These are phyloP conservation scores for Heliconius nattereri DNA, from an alignment of 1,140 invertebrate species.

Conservation along the genomic window DNA sequence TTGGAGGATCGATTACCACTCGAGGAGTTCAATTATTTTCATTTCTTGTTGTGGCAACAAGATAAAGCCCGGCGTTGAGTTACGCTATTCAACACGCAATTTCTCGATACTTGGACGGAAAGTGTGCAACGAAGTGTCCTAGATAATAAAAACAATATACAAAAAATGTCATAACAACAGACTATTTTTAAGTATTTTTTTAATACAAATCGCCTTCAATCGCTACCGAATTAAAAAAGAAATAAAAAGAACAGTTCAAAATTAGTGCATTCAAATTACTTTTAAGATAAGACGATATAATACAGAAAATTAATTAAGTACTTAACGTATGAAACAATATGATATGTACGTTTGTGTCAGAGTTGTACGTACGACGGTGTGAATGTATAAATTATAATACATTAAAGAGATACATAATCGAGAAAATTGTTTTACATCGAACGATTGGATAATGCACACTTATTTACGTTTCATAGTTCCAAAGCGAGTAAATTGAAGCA, in stretches of 20 bases:
- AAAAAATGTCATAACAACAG: no score
- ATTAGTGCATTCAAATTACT: background rate
- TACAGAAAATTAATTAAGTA: background rate
- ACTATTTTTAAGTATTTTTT: background rate
- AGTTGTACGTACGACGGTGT: background rate
- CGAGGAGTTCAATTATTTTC: background rate
- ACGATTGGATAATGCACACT: background rate
- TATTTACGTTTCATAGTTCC: background rate
- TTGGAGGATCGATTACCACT: background rate
- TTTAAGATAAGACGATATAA: background rate
- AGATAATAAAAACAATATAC: no score
- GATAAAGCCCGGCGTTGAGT: background rate
- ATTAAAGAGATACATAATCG: background rate
- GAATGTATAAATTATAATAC: background rate
- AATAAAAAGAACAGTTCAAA: background rate
- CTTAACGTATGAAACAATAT: background rate
- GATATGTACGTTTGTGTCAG: background rate
- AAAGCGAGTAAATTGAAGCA: background rate
- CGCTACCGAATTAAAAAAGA: background rate
- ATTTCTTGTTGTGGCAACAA: background rate
- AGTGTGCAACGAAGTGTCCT: no score
- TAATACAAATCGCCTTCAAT: background rate
- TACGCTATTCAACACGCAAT: no score
- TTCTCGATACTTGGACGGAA: no score
- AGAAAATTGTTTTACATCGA: background rate